Conservation (phyloP, 2,888 invertebrate genomes). For the Ormyrus labotus region DNA sequence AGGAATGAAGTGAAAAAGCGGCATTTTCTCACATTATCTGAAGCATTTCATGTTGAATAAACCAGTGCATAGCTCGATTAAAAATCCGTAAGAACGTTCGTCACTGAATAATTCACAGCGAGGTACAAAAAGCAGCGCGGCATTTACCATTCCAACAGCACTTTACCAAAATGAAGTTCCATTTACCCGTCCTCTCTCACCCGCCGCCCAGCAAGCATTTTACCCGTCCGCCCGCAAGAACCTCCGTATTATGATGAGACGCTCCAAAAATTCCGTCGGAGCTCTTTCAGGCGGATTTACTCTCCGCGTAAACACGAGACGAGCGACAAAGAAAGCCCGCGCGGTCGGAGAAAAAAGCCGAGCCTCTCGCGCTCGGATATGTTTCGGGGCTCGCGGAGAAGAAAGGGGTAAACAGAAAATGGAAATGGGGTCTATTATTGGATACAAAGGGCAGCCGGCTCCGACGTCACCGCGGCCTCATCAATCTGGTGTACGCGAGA, state of each 20-base stretch:
- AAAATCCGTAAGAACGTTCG: too few relatives aligned
- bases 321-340: neutral
- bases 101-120: too few relatives aligned
- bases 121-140: too few relatives aligned
- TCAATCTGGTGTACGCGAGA: conserved; percentile 12
- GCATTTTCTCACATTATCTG: too few relatives aligned
- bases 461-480: conserved; percentile 16
- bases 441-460: neutral
- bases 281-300: neutral
- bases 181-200: too few relatives aligned
- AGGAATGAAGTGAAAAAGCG: too few relatives aligned
- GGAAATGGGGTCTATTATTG: conserved; percentile 44
- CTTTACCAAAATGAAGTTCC: too few relatives aligned
- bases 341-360: neutral
- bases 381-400: neutral
- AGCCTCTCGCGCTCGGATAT: neutral
- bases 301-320: conserved; percentile 7
- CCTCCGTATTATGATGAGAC: neutral
- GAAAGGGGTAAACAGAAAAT: neutral
- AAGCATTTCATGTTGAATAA: too few relatives aligned
- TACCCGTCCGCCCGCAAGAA: neutral
- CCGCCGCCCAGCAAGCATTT: too few relatives aligned
- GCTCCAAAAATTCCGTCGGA: neutral
- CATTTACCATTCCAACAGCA: too few relatives aligned
- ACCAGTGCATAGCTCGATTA: too few relatives aligned